phyloP scores from a whole-genome alignment of 2,888 invertebrate genomes.

The Heteromyza rotundicornis region DNA sequence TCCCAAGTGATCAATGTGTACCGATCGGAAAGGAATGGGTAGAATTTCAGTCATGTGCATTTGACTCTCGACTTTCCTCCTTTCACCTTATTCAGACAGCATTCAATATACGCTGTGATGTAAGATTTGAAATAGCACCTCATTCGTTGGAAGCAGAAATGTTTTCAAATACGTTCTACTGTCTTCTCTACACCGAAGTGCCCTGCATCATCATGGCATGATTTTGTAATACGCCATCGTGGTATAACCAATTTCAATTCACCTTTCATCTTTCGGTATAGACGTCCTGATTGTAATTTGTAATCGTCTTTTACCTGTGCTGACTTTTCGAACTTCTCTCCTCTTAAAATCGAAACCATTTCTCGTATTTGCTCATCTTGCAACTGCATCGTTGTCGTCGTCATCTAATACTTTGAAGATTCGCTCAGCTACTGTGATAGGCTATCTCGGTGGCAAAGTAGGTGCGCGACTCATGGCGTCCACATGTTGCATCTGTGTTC shows the following conservation, averaged over 20 bases:
- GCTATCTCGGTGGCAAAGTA: conserved; percentile 9
- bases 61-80: conserved; percentile 26
- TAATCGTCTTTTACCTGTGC: neutral
- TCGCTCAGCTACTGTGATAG: conserved; percentile 13
- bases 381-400: conserved; percentile 12
- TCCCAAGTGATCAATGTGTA: conserved; percentile 35
- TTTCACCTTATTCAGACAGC: conserved; percentile 27
- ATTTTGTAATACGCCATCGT: conserved; percentile 24
- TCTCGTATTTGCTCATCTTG: conserved; percentile 5
- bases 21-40: conserved; percentile 26
- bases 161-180: conserved; percentile 22
- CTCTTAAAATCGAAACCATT: neutral
- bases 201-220: conserved; percentile 33
- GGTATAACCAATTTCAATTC: conserved; percentile 6
- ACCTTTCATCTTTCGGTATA: conserved; percentile 18
- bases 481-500: conserved; percentile 45
- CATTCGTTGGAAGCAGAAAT: conserved; percentile 35
- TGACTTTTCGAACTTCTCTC: neutral
- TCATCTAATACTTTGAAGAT: conserved; percentile 16
- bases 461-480: conserved; percentile 44
- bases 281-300: conserved; percentile 9
- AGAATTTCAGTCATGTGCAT: conserved; percentile 19
- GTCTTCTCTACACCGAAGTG: conserved; percentile 34
- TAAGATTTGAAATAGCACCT: conserved; percentile 30
- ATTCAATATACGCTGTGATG: conserved; percentile 29